Conservation (phyloP, 2,888 invertebrate species). For the Mesorhabditis sp. region DNA sequence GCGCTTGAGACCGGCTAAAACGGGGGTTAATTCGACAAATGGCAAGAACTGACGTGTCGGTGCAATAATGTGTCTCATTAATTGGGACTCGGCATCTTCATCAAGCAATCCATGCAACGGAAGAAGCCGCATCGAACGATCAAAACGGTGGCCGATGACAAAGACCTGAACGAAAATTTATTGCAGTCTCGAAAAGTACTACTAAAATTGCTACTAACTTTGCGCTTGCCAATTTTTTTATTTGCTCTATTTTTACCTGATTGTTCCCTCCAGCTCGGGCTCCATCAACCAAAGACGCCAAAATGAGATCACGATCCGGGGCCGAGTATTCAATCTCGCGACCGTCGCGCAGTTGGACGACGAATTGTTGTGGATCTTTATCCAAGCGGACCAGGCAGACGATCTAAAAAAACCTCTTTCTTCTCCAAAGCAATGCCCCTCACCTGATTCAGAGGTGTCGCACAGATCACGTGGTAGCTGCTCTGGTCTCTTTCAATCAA, state of each 20-base stretch:
- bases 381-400: conserved; percentile 85
- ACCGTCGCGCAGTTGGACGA: conserved; percentile 88
- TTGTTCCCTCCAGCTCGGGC: conserved; percentile 93
- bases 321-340: conserved; percentile 81
- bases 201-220: not conserved
- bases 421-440: conserved; percentile 26
- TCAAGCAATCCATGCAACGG: conserved; percentile 80
- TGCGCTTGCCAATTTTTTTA: not conserved
- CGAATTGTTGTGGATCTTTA: conserved; percentile 86
- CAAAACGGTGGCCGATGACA: conserved; percentile 67
- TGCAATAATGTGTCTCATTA: conserved; percentile 70
- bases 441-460: conserved; percentile 66
- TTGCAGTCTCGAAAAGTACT: not conserved
- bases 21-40: not conserved
- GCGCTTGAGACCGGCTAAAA: conserved; percentile 66
- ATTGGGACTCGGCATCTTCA: conserved; percentile 88
- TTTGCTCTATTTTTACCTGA: conserved; percentile 62
- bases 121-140: conserved; percentile 80
- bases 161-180: conserved; percentile 26
- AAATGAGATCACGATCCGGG: conserved; percentile 87
- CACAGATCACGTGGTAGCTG: conserved; percentile 87
- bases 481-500: conserved; percentile 92
- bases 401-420: conserved; percentile 67
- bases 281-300: conserved; percentile 91
- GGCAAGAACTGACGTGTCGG: conserved; percentile 40